Percentiles rank a stretch among this genome's conserved stretches.
These are phyloP conservation scores for Xiphydria camelus DNA, from an alignment of 2,888 invertebrate genomes.

Conservation along the genomic window DNA sequence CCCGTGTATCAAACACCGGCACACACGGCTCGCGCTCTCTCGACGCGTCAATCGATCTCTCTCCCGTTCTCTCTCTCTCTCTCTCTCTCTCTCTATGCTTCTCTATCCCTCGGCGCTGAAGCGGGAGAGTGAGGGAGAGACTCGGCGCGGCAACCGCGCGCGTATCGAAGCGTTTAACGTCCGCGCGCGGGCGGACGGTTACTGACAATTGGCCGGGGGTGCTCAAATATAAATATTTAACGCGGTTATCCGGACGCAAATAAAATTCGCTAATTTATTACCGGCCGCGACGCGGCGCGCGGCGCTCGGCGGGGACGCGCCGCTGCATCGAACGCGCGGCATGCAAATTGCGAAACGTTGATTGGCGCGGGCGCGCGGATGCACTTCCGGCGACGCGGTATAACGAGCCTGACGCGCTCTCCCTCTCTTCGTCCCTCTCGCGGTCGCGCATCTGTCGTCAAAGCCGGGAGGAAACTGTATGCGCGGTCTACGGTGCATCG, in stretches of 20 bases:
- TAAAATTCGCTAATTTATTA: slow-evolving; percentile 36
- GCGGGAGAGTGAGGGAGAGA: slow-evolving; percentile 7
- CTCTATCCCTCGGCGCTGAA: too few species aligned
- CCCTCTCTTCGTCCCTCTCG: too few species aligned
- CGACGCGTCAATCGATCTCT: too few species aligned
- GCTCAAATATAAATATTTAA: slow-evolving; percentile 42
- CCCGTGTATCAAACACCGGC: background rate
- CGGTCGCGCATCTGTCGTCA: too few species aligned
- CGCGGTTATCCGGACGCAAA: slow-evolving; percentile 33
- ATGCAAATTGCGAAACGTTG: slow-evolving; percentile 37
- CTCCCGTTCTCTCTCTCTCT: slow-evolving; percentile 12
- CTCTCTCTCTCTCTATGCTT: too few species aligned
- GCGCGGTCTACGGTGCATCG: too few species aligned
- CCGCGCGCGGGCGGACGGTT: background rate
- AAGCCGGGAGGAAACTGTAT: too few species aligned
- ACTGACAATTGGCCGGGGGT: slow-evolving; percentile 13
- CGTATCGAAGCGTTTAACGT: slow-evolving; percentile 30
- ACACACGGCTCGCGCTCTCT: too few species aligned
- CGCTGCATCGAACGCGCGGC: slow-evolving; percentile 25
- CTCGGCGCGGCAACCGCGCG: slow-evolving; percentile 26
- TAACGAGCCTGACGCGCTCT: too few species aligned
- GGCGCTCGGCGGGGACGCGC: slow-evolving; percentile 4
- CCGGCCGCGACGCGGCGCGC: background rate
- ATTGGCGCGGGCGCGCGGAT: slow-evolving; percentile 20
- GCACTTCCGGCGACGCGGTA: too few species aligned